Percentiles rank a stretch among this genome's conserved stretches.
Conservation (phyloP, 2,888 invertebrate genomes). For the Desoria tigrina region DNA sequence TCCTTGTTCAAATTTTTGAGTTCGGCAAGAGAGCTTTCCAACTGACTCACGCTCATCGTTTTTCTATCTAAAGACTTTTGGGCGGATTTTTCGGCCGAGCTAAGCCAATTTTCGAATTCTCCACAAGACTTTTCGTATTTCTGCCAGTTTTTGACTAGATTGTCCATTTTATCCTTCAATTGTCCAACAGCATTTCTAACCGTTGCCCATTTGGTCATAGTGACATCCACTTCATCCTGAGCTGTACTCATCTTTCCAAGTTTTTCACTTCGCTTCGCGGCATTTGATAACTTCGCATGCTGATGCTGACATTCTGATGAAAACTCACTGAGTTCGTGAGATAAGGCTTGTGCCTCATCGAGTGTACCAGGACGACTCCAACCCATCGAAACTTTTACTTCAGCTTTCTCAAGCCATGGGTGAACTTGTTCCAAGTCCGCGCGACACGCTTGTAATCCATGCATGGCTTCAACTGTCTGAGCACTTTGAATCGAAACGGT, state of each 20-base stretch:
- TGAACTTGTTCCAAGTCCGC: constrained; percentile 69
- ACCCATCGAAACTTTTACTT: constrained; percentile 72
- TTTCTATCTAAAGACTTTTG: constrained; percentile 37
- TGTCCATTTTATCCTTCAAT: constrained; percentile 75
- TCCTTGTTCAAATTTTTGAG: constrained; percentile 67
- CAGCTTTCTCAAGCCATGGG: constrained; percentile 86
- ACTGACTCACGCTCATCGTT: constrained; percentile 41
- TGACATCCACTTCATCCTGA: constrained; percentile 80
- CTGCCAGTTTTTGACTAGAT: constrained; percentile 76
- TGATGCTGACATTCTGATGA: constrained; percentile 77
- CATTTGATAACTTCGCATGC: constrained; percentile 71
- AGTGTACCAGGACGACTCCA: constrained; percentile 74
- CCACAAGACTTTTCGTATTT: constrained; percentile 76
- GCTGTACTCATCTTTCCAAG: constrained; percentile 74
- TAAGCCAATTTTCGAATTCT: constrained; percentile 74
- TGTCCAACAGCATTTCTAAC: constrained; percentile 75
- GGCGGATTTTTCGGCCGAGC: constrained; percentile 31
- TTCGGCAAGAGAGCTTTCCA: constrained; percentile 48
- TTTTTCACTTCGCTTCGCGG: constrained; percentile 73
- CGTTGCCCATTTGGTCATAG: constrained; percentile 78
- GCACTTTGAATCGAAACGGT: constrained; percentile 75
- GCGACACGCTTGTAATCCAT: constrained; percentile 50
- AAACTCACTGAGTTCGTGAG: constrained; percentile 61
- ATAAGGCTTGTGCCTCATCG: constrained; percentile 62
- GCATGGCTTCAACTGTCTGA: constrained; percentile 59